Evolutionary conservation across 2,888 invertebrate genomes (phyloP).

Genomic region (Eilema sororculum): DNA sequence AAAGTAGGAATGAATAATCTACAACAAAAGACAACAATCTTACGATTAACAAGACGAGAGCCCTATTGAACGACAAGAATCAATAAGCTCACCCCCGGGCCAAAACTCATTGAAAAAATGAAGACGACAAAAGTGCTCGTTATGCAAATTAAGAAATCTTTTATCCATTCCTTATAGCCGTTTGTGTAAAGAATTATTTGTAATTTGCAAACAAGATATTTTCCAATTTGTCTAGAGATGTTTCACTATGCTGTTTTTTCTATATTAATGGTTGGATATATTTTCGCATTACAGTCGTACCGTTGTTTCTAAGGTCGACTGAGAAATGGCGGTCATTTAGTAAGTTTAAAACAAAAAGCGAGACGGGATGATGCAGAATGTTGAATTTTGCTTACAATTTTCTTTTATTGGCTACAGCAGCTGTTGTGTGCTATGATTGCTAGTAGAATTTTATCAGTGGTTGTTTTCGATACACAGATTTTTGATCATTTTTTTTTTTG

Average conservation of each 20-base stretch:
- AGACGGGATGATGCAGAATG: constrained; percentile 40
- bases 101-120: constrained; percentile 63
- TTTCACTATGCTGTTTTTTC: constrained; percentile 55
- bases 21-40: constrained; percentile 53
- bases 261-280: constrained; percentile 65
- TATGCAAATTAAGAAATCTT: constrained; percentile 80
- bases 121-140: constrained; percentile 72
- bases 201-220: constrained; percentile 75
- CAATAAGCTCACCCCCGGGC: constrained; percentile 34
- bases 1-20: constrained; percentile 43
- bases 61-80: constrained; percentile 61
- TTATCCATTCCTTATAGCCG: constrained; percentile 74
- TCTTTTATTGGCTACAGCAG: constrained; percentile 40
- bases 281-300: constrained; percentile 65
- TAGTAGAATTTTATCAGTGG: neutral
- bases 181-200: constrained; percentile 73
- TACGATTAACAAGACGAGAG: constrained; percentile 60
- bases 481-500: neutral
- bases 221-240: constrained; percentile 71
- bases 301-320: constrained; percentile 61
- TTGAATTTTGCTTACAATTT: constrained; percentile 43
- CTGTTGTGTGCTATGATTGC: constrained; percentile 15
- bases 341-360: constrained; percentile 56
- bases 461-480: neutral
- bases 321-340: constrained; percentile 62